Conservation (phyloP, 2,113 vertebrate species). For the Pseudolaguvia tuberculata region DNA sequence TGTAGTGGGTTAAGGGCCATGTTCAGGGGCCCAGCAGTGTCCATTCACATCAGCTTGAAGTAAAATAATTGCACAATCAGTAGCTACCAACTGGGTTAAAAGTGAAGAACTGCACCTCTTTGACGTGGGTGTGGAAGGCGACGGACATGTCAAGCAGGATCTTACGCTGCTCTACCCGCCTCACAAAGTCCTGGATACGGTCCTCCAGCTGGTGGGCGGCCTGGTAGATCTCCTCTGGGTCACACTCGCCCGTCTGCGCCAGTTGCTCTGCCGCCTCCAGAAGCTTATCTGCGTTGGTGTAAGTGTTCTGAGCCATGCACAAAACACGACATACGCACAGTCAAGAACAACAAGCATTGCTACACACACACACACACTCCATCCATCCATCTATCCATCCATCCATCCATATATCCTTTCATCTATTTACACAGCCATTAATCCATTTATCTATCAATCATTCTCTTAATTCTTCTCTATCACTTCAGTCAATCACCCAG, state of each 20-base stretch:
- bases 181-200: slow-evolving; percentile 95
- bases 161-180: slow-evolving; percentile 95
- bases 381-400: background rate
- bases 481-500: background rate
- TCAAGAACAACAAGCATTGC: background rate
- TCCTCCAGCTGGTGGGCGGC: slow-evolving; percentile 97
- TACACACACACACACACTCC: background rate
- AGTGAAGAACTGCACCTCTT: slow-evolving; percentile 84
- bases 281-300: slow-evolving; percentile 96
- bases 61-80: background rate
- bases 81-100: background rate
- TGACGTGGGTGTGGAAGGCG: slow-evolving; percentile 96
- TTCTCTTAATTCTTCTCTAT: background rate
- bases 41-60: background rate
- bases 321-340: slow-evolving; percentile 6
- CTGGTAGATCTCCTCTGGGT: slow-evolving; percentile 98
- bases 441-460: background rate
- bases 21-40: too few species aligned
- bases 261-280: slow-evolving; percentile 96
- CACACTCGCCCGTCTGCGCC: slow-evolving; percentile 99
- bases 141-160: slow-evolving; percentile 98
- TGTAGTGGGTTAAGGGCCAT: too few species aligned
- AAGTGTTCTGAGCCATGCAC: slow-evolving; percentile 79
- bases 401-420: too few species aligned
- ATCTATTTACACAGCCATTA: background rate